phyloP scores from a whole-genome alignment of 2,888 invertebrate species.

The Scaptomyza parva region DNA sequence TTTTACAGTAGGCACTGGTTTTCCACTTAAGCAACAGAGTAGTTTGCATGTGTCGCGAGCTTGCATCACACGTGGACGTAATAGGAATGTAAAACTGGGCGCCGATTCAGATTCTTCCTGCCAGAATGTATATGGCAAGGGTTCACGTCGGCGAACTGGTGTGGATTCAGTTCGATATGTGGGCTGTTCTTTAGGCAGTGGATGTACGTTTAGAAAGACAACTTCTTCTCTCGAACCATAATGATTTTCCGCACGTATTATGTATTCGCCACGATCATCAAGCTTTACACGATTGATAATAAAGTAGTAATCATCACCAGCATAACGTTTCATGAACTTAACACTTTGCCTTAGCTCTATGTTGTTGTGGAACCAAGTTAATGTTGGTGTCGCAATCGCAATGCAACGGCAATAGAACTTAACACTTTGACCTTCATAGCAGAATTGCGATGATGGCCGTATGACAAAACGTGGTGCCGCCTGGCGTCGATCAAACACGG shows the following conservation, averaged over 20 bases:
- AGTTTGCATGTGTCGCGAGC: slow-evolving; percentile 98
- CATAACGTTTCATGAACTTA: slow-evolving; percentile 99
- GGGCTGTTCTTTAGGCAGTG: slow-evolving; percentile 85
- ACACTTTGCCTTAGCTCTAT: slow-evolving; percentile 97
- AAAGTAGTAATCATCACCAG: slow-evolving; percentile 98
- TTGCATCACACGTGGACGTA: slow-evolving; percentile 99
- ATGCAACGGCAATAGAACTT: slow-evolving; percentile 99
- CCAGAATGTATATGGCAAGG: slow-evolving; percentile 94
- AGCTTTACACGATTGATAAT: slow-evolving; percentile 97
- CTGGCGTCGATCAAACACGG: slow-evolving; percentile 98
- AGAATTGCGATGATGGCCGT: slow-evolving; percentile 97
- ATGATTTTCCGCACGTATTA: slow-evolving; percentile 98
- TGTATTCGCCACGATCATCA: slow-evolving; percentile 98
- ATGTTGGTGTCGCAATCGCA: slow-evolving; percentile 95
- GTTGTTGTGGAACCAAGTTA: slow-evolving; percentile 98
- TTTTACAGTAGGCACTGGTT: slow-evolving; percentile 96
- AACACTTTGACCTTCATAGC: slow-evolving; percentile 98
- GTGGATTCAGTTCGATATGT: slow-evolving; percentile 88
- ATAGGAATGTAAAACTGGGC: slow-evolving; percentile 98
- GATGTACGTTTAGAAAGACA: slow-evolving; percentile 98
- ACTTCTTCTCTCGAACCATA: slow-evolving; percentile 98
- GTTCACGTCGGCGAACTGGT: slow-evolving; percentile 91
- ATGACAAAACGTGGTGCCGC: slow-evolving; percentile 99
- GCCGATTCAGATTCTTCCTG: slow-evolving; percentile 96
- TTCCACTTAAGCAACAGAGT: slow-evolving; percentile 97